These are phyloP conservation scores for Cataglyphis albicans DNA, from an alignment of 2,888 invertebrate genomes.

Conservation along the genomic window DNA sequence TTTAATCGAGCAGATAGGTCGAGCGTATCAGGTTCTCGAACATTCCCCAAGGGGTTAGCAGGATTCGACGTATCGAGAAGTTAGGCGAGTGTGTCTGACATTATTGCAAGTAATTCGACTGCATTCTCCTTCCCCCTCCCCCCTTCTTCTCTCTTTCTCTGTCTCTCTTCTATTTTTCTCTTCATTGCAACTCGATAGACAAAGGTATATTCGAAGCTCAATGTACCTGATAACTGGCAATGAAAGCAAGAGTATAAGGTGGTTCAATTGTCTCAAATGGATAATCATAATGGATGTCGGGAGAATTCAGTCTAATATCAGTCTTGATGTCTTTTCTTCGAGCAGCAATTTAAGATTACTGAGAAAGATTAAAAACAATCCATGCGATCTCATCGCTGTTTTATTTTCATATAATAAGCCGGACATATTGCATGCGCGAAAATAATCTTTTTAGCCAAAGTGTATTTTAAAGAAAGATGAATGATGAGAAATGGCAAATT, in stretches of 20 bases:
- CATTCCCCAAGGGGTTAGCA: slow-evolving; percentile 67
- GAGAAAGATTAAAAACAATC: not conserved
- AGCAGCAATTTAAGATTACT: not conserved
- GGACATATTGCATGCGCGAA: not conserved
- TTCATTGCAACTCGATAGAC: slow-evolving; percentile 26
- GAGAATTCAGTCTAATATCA: not conserved
- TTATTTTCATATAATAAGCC: not conserved
- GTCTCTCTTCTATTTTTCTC: not conserved
- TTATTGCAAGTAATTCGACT: slow-evolving; percentile 74
- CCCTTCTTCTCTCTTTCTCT: slow-evolving; percentile 24
- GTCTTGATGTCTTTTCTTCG: not conserved
- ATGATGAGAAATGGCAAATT: not conserved
- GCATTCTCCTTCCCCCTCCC: slow-evolving; percentile 37
- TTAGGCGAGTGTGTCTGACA: slow-evolving; percentile 75
- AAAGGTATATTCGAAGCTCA: slow-evolving; percentile 28
- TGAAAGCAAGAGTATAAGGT: slow-evolving; percentile 14
- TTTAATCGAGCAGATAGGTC: slow-evolving; percentile 71
- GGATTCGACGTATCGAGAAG: slow-evolving; percentile 70
- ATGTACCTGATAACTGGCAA: slow-evolving; percentile 13
- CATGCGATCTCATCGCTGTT: not conserved
- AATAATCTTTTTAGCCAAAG: not conserved
- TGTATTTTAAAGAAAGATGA: not conserved
- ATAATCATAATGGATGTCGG: not conserved
- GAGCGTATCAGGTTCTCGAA: slow-evolving; percentile 69
- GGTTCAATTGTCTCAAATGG: not conserved